Evolutionary conservation across 2,797 vertebrate genomes (phyloP), one percentile per base, ranked within the genome.

Genomic region (Ptychadena robeensis): DNA sequence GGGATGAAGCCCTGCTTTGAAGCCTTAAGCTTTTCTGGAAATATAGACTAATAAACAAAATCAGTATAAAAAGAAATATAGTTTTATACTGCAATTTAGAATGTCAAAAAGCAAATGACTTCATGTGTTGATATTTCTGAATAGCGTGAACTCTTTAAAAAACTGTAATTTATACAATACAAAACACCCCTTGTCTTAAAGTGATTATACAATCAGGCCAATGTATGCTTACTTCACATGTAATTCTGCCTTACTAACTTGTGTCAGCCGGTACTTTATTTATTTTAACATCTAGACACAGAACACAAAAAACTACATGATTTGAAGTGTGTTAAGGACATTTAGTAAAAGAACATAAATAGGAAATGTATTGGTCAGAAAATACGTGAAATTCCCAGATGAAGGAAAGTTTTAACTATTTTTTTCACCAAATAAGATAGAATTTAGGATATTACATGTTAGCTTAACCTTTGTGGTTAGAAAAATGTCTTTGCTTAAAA

Each of bases 361-460:
- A 40, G 57, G 15, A 44, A 31, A 64, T 80, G 35, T 48, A 40
- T 53, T 48, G 66, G 53, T 75, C 44, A 64, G 30, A 78, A 78
- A 78, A 48, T 40, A 64, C 65, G 65, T 72, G 61, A 83, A 83
- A 66, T 83, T 83, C 76, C 64, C 75, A 83, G 61, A 48, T 66
- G 76, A 67, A 67, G 63, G 69, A 73, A 83, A 73, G 28, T 37
- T 59, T 2, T 65, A 83, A 48, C 48, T 35, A 67, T 70, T 72
- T 82, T 77, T 76, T 72, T 73, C 32, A 68, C 57, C 22, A 59
- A 79, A 66, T 15, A 34, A 83, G 75, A 83, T 79, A 83, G 61
- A 79, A 79, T 73, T 79, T 48, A 84, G 82, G 76, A 80, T 84
- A 84, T 79, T 73, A 80, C 76, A 84, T 84, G 76, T 79, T 84